Base-by-base conservation (phyloP, 2,888 invertebrate species). In the Rhaphigaster nebulosa region DNA sequence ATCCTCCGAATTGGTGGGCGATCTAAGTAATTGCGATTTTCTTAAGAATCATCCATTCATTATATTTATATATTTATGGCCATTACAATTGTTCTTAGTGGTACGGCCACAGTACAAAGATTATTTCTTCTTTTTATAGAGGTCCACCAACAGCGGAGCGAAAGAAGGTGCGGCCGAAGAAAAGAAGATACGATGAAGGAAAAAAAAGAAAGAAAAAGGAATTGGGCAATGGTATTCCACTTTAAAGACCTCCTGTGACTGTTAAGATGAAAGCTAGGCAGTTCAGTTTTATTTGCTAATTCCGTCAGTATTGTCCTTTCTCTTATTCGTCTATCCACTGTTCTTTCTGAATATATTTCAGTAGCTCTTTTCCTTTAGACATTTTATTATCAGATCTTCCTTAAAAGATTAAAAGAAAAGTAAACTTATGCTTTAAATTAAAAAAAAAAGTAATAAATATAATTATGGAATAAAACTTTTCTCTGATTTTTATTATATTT, bases 231-330 rank as follows among this genome's bases (percentile, higher is more conserved):
- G 38, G 45, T 26, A 84, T 84, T 84, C 15, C 2, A n/a, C 84
- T 84, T 84, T 84, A 84, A 84, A 50, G 84, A 45, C 45, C 13
- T 26, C 10, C 34, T 5, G 29, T 38, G 80, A 80, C 41, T n/a
- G 84, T 84, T 84, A 45, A 26, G 45, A 50, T 84, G 45, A 84
- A 84, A 84, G 84, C 84, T 84, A 84, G 84, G 70, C 84, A 50
- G 45, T 84, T 84, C 26, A 41, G 45, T 84, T 84, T 84, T 84
- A 84, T 84, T 84, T 45, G 45, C 45, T 84, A 84, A 84, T 84
- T 84, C 84, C 1, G 45, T 13, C 45, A 15, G 84, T 45, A 84
- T 84, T 45, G 84, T 45, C 45, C 45, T 45, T n/a, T 26, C n/a
- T n/a, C n/a, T 80, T 41, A 38, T n/a, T n/a, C n/a, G n/a, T 18